Base-by-base conservation (phyloP, 2,797 vertebrate genomes). In the Galaxias olidus region DNA sequence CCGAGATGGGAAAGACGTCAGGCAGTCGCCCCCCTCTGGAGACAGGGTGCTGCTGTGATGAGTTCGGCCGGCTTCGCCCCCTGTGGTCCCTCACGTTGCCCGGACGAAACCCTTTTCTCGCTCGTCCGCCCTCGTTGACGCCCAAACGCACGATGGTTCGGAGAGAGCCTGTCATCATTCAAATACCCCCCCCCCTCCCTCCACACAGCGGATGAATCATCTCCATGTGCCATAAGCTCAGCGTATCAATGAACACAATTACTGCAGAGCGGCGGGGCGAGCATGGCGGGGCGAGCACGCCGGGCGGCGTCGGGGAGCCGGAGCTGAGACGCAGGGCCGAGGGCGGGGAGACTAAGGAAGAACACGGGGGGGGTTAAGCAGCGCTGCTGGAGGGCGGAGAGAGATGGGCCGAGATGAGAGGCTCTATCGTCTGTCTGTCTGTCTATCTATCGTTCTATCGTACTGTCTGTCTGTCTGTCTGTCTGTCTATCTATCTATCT, bases 221-320 rank as follows among this genome's bases (percentile, higher is more conserved):
- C 49, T 65, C 52, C 63, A 61, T 65, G 66, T 62, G 75, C 71
- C 69, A 76, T 69, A 71, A 76, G 76, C 74, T 66, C 73, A 79
- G 59, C 63, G 14, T 82, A 82, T 88, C 74, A 76, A 85, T 86
- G 80, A 83, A 85, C 76, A 78, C 78, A 80, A 83, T 88, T 79
- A 85, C 75, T 71, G 20, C 72, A 68, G n/a, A n/a, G 72, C 67
- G 4, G 57, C 10, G 44, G 71, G n/a, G 74, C 68, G 58, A 59
- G 77, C 72, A 72, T 71, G 72, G 69, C 60, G 45, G 71, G 53
- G 74, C 68, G 58, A 59, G 77, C 72, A 72, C 73, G 72, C 71
- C 60, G 45, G 71, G 53, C 65, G 63, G 69, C 68, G 69, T 13
- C 53, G 44, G 65, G 51, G 20, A 11, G 42, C 51, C 20, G 55